A percentile compares a stretch with the other conserved stretches of the same genome.
These are phyloP conservation scores for Sander lucioperca DNA, from an alignment of 2,113 vertebrate genomes.

Conservation along the genomic window DNA sequence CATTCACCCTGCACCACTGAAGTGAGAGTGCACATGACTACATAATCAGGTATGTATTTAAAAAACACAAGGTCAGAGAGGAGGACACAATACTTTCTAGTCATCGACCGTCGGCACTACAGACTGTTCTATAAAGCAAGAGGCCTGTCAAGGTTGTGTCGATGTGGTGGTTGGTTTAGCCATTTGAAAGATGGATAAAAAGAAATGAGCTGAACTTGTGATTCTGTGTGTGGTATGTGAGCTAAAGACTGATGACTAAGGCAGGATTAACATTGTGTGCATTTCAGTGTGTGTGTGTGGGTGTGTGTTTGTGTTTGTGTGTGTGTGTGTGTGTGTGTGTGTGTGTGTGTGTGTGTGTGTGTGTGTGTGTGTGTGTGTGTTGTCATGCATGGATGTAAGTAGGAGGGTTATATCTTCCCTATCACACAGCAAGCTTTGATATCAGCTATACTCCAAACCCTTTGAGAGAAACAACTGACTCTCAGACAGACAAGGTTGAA, in stretches of 20 bases:
- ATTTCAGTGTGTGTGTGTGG: neutral
- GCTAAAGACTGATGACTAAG: constrained; percentile 20
- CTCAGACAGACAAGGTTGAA: constrained; percentile 17
- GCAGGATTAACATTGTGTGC: constrained; percentile 8
- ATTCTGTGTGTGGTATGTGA: constrained; percentile 18
- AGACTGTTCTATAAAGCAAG: neutral
- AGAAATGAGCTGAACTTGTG: neutral
- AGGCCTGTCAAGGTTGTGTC: constrained; percentile 18
- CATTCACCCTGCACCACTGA: neutral
- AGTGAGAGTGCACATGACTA: neutral
- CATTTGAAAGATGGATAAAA: constrained; percentile 28
- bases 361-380: neutral
- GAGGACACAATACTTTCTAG: neutral
- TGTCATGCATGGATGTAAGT: neutral
- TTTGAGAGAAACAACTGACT: constrained; percentile 11
- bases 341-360: neutral
- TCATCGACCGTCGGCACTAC: neutral
- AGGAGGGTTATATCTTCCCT: constrained; percentile 23
- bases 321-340: neutral
- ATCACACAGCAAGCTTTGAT: constrained; percentile 32
- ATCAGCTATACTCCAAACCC: constrained; percentile 22
- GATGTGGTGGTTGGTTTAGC: constrained; percentile 4
- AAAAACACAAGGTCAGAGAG: neutral
- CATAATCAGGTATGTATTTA: neutral
- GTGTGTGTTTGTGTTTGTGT: neutral